These are phyloP conservation scores for Andrena trimmerana DNA, from an alignment of 2,888 invertebrate genomes.

Conservation along the genomic window DNA sequence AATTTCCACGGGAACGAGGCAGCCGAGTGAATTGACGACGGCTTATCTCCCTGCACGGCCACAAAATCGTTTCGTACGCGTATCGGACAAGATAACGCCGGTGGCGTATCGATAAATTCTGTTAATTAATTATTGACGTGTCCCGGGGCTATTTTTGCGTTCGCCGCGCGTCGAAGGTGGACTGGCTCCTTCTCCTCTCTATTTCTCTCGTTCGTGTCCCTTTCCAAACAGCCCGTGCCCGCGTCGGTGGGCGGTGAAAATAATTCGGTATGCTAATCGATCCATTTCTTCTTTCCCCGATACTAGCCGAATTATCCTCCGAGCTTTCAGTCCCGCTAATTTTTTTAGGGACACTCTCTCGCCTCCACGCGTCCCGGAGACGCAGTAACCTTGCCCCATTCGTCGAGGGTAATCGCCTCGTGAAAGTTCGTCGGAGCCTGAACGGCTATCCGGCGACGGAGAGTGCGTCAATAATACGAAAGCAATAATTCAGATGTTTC, in stretches of 20 bases:
- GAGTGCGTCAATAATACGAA: constrained; percentile 11
- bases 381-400: constrained; percentile 8
- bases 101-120: constrained; percentile 79
- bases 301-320: neutral
- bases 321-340: neutral
- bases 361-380: neutral
- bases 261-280: constrained; percentile 24
- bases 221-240: neutral
- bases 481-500: constrained; percentile 19
- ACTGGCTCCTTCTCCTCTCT: constrained; percentile 4
- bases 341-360: neutral
- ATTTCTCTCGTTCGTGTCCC: neutral
- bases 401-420: constrained; percentile 2
- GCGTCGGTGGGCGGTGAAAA: constrained; percentile 10
- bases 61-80: constrained; percentile 73
- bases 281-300: neutral
- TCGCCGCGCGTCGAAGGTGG: constrained; percentile 68
- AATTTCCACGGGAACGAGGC: constrained; percentile 74
- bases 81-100: constrained; percentile 79
- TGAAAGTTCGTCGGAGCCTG: neutral
- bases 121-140: constrained; percentile 83
- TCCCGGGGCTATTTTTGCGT: constrained; percentile 78
- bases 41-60: constrained; percentile 74
- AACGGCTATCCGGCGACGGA: neutral
- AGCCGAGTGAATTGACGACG: constrained; percentile 74